Conservation (phyloP, 1,140 invertebrate species). For the Archivesica marissinica region DNA sequence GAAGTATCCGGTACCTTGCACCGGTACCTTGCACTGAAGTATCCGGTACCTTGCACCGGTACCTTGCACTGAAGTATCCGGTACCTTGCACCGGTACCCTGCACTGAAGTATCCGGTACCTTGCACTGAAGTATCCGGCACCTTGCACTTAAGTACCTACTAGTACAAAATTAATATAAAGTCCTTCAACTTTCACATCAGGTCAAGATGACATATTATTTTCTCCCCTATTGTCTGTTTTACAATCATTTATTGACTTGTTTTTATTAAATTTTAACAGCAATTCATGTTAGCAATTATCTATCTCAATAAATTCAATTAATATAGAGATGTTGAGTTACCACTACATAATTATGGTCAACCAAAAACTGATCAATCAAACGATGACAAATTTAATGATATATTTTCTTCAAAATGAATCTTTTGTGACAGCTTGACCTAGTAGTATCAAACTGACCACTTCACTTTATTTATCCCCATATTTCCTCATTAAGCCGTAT, state of each 20-base stretch:
- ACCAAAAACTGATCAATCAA: conserved; percentile 21
- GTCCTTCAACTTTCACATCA: background rate
- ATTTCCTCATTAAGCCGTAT: conserved; percentile 39
- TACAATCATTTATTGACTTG: too few species aligned
- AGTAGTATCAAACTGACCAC: conserved; percentile 30
- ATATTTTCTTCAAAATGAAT: conserved; percentile 60
- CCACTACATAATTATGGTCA: background rate
- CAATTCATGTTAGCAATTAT: background rate
- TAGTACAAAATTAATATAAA: background rate
- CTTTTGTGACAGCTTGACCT: conserved; percentile 51
- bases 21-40: too few species aligned
- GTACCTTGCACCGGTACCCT: too few species aligned
- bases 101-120: too few species aligned
- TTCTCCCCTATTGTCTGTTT: background rate
- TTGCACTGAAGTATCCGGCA: too few species aligned
- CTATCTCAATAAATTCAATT: background rate
- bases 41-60: too few species aligned
- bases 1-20: too few species aligned
- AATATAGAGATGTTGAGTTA: background rate
- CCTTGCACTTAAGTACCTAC: too few species aligned
- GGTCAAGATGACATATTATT: background rate
- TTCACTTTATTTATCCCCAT: conserved; percentile 17
- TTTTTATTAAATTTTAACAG: too few species aligned
- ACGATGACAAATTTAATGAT: conserved; percentile 35
- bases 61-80: too few species aligned